Evolutionary conservation across 2,797 vertebrate species (phyloP), one percentile per base, ranked within the genome.

Genomic region (Meda fulgida): DNA sequence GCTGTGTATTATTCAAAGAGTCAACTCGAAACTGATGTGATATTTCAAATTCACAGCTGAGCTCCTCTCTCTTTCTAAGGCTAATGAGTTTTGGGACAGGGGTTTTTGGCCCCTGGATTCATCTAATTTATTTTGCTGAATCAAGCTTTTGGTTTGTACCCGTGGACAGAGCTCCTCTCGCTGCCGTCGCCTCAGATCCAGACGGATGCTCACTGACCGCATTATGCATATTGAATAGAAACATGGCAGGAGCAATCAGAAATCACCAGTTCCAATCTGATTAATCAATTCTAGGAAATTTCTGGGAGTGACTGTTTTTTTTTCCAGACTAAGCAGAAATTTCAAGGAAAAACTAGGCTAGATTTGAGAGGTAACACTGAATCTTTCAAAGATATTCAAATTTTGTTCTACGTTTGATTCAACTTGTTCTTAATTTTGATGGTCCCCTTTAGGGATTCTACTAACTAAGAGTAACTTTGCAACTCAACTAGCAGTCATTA

Each of bases 31-130:
- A 63, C 26, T 70, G 75, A 78, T 6, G 51, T 60, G 51, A 78
- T 70, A 78, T 84, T 78, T 84, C 51, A 69, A 55, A 69, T 84
- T 84, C 81, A 71, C 66, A 84, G 83, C 83, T 78, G 75, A 70
- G 83, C 51, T 78, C 60, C 72, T 67, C 60, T 83, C 63, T 70
- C 51, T 78, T 67, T 84, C 83, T 58, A 31, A 19, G 46, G 19
- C 51, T 84, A 84, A 84, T 84, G 83, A 71, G 83, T 78, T 78
- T 60, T 60, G 48, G 75, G 48, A 84, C 26, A 29, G 53, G 53
- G 65, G 3, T 16, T 71, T 84, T 78, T 71, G 66, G 83, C 60
- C 75, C 14, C 16, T 8, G 75, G 51, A 71, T 78, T 78, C 72
- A 69, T 84, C 73, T 77, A 0, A 84, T 84, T 84, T 84, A 77